Percentiles rank a stretch among this genome's conserved stretches.
Conservation (phyloP, 2,113 vertebrate species). For the Lophotis ruficrista region DNA sequence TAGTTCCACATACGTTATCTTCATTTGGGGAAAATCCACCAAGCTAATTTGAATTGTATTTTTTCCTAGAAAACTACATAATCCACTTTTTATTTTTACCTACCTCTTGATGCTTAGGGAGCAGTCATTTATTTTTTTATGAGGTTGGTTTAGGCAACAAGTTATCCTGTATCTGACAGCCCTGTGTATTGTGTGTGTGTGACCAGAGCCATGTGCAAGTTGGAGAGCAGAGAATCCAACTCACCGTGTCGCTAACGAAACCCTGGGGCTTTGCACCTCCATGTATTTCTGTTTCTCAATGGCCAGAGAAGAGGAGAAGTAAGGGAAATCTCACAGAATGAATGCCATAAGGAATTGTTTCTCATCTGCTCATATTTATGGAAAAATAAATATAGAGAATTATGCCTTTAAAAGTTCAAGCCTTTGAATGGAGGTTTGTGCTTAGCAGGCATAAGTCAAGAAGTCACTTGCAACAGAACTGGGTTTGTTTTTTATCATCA, state of each 20-base stretch:
- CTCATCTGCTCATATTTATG: slow-evolving; percentile 16
- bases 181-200: not conserved
- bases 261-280: slow-evolving; percentile 2
- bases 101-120: not conserved
- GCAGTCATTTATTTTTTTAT: not conserved
- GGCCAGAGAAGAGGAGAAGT: not conserved
- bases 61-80: not conserved
- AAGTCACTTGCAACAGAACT: slow-evolving; percentile 39
- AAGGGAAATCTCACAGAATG: not conserved
- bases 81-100: not conserved
- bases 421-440: not conserved
- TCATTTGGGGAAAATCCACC: not conserved
- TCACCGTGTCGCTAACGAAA: not conserved
- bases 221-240: not conserved
- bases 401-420: not conserved
- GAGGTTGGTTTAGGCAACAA: not conserved
- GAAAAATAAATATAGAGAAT: not conserved
- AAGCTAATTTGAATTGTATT: not conserved
- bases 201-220: not conserved
- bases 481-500: slow-evolving; percentile 12
- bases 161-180: not conserved
- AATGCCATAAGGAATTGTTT: slow-evolving; percentile 2
- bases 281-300: not conserved
- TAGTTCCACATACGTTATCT: not conserved
- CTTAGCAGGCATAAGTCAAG: slow-evolving; percentile 37